Conservation (phyloP, 2,113 vertebrate species). For the Choloepus hoffmanni region DNA sequence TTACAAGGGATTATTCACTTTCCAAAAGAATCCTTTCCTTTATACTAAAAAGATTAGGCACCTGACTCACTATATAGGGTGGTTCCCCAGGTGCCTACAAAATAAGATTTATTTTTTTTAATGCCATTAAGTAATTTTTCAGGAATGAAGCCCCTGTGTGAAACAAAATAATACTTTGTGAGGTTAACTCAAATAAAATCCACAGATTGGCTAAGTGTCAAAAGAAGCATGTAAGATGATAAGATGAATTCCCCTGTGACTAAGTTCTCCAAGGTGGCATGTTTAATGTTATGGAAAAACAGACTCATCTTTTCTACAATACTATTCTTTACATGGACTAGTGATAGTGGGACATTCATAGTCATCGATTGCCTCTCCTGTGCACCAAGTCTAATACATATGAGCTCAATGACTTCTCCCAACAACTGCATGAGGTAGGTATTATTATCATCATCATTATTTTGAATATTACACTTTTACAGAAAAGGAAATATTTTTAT, state of each 20-base stretch:
- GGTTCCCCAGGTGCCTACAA: background rate
- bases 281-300: background rate
- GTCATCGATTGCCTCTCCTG: background rate
- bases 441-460: background rate
- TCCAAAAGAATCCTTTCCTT: background rate
- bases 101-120: constrained; percentile 8
- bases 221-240: background rate
- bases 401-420: background rate
- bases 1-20: background rate
- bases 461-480: constrained; percentile 21
- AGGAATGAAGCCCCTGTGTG: background rate
- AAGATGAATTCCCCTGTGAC: background rate
- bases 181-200: constrained; percentile 22
- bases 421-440: background rate
- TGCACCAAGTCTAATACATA: background rate
- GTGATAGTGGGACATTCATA: background rate
- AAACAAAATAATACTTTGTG: constrained; percentile 33
- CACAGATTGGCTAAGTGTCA: background rate
- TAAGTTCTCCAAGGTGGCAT: background rate
- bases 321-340: background rate
- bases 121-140: constrained; percentile 5
- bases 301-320: background rate
- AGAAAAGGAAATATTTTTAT: background rate
- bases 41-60: background rate
- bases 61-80: constrained; percentile 21